These are phyloP conservation scores for Cylindroiulus punctatus DNA, from an alignment of 2,888 invertebrate genomes.

Conservation along the genomic window DNA sequence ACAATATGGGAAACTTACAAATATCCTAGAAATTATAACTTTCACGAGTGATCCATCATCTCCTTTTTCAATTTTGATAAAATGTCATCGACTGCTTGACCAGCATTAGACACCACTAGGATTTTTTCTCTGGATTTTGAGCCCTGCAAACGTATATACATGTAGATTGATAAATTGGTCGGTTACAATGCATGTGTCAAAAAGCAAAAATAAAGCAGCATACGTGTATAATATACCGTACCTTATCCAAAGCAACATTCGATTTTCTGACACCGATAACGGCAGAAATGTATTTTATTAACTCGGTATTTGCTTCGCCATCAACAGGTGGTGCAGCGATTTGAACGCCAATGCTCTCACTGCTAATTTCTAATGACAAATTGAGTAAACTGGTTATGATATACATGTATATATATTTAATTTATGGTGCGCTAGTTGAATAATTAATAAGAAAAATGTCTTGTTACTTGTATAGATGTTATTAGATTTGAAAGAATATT, in stretches of 20 bases:
- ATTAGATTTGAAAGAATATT: too few relatives aligned
- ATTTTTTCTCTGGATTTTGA: constrained; percentile 39
- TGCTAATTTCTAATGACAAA: constrained; percentile 57
- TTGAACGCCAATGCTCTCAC: constrained; percentile 77
- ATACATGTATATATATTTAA: too few relatives aligned
- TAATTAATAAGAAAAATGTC: too few relatives aligned
- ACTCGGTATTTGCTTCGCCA: constrained; percentile 81
- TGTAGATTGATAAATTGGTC: too few relatives aligned
- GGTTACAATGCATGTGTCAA: too few relatives aligned
- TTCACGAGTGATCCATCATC: neutral
- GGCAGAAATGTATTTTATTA: constrained; percentile 77
- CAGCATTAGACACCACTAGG: neutral
- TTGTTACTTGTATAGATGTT: too few relatives aligned
- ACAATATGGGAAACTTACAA: neutral
- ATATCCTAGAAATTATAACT: neutral
- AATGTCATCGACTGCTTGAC: neutral
- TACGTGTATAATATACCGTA: constrained; percentile 60
- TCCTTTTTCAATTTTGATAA: neutral
- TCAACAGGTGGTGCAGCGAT: constrained; percentile 84
- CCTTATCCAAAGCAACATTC: constrained; percentile 75
- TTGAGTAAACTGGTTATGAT: neutral
- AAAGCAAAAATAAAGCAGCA: too few relatives aligned
- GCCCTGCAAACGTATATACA: constrained; percentile 1
- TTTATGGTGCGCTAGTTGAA: too few relatives aligned
- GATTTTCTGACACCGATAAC: constrained; percentile 77